Evolutionary conservation across 2,797 vertebrate species (phyloP), one percentile per base, ranked within the genome.

Genomic region (Onychomys torridus): DNA sequence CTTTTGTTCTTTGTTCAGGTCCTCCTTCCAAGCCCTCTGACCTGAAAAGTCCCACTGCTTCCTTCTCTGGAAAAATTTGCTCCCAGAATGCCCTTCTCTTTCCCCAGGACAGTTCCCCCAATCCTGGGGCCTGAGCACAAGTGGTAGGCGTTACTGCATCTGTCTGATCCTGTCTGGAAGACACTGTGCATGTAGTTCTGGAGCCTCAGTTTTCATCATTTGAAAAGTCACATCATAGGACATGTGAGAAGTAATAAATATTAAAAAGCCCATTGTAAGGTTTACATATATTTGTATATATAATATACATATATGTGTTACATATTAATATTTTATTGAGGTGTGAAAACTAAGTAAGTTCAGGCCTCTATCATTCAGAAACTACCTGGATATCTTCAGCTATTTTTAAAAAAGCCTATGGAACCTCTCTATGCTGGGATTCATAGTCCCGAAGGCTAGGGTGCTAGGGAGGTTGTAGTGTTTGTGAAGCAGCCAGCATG

Each of bases 311-410:
- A 52, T n/a, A 9, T 21, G 46, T 77, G 81, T 49, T 43, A 71
- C 4, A 78, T 89, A 49, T 49, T 73, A 59, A 61, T 61, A 59
- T 61, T 83, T 65, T 37, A 34, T 46, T 75, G 55, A n/a, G 19
- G 23, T 65, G n/a, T 75, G 32, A 25, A 57, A 76, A 59, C 77
- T 69, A 59, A 85, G n/a, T 83, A 63, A 77, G 61, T 37, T 57
- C 55, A 84, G 61, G n/a, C 21, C 16, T 94, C 73, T 75, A 14
- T 79, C 71, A 93, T 46, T 85, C 82, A 92, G 59, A 96, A 69
- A 46, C 82, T 83, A 46, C 73, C 29, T 82, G 52, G 34, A 12
- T 88, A 79, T 81, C 77, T 93, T 92, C 77, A 55, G 46, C n/a
- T 34, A 25, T 59, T 63, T 63, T n/a, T 1, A 9, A 43, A 63